Evolutionary conservation across 1,140 invertebrate genomes (phyloP), one percentile per base, ranked within the genome.

Genomic region (Anastatus disparis): DNA sequence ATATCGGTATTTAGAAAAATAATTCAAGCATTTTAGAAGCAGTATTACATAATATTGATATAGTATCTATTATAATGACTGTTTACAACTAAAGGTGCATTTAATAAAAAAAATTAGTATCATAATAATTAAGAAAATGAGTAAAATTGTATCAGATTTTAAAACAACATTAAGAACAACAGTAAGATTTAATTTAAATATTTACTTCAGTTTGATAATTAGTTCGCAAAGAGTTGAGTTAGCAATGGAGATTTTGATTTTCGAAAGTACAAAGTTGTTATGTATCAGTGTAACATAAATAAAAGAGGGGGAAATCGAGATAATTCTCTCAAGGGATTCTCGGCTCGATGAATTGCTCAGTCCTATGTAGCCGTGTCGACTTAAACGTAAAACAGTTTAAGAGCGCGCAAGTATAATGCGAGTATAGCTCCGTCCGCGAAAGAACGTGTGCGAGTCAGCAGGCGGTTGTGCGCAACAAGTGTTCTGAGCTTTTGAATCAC

Each of bases 401-500:
- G 53, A 66, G 68, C 71, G 72, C 70, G 66, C 63, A 58, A 48
- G 38, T 61, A n/a, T n/a, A n/a, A n/a, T n/a, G n/a, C n/a, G n/a
- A n/a, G n/a, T n/a, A n/a, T n/a, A n/a, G 38, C 20, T 9, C 20
- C 38, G 52, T 50, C 48, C 56, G 46, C 64, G 67, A 73, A n/a
- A n/a, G n/a, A n/a, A n/a, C n/a, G 76, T 76, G 79, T 75, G 74
- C 71, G 78, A 79, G 80, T 84, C 84, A 85, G 84, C 83, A 84
- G 84, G 80, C 84, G 77, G 82, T n/a, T n/a, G n/a, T 81, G 84
- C 81, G 84, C 84, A 86, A 86, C 83, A 85, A 85, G 85, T 85
- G 83, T 85, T 83, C 84, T 82, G 82, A 85, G 83, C 82, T 84
- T 85, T 86, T 85, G 84, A 86, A 85, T 85, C 84, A 84, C 85